Evolutionary conservation across 2,113 vertebrate genomes (phyloP).

Genomic region (Astur gentilis): DNA sequence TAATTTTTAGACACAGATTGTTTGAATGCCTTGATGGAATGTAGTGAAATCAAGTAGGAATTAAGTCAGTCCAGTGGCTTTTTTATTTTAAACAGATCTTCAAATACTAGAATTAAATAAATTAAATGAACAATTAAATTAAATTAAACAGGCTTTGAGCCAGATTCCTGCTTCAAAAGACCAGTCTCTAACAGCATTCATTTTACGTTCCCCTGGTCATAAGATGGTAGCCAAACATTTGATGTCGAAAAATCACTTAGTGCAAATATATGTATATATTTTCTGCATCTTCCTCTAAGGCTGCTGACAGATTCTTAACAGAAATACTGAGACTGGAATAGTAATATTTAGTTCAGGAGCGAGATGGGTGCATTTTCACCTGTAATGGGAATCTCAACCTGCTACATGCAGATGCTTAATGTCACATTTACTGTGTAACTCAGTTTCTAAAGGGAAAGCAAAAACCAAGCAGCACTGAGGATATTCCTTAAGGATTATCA

Average conservation of each 20-base stretch:
- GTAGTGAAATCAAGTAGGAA: neutral
- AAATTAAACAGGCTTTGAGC: neutral
- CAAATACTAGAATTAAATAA: slow-evolving; percentile 18
- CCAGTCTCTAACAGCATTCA: neutral
- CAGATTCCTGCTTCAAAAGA: neutral
- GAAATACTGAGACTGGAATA: neutral
- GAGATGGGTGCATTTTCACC: neutral
- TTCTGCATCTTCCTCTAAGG: slow-evolving; percentile 13
- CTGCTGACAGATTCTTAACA: neutral
- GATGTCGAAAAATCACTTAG: neutral
- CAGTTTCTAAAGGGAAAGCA: neutral
- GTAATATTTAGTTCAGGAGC: neutral
- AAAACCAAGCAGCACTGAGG: neutral
- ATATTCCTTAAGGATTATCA: neutral
- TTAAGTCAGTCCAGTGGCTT: neutral
- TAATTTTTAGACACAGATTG: neutral
- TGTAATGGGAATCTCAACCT: neutral
- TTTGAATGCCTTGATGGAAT: neutral
- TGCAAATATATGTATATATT: neutral
- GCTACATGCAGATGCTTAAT: neutral
- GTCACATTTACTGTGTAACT: neutral
- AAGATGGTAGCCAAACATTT: neutral
- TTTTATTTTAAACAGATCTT: slow-evolving; percentile 29
- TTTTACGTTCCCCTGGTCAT: neutral
- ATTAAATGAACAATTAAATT: slow-evolving; percentile 13